Evolutionary conservation across 2,888 invertebrate species (phyloP), one percentile per base, ranked within the genome.

Genomic region (Netelia fuscicornis): DNA sequence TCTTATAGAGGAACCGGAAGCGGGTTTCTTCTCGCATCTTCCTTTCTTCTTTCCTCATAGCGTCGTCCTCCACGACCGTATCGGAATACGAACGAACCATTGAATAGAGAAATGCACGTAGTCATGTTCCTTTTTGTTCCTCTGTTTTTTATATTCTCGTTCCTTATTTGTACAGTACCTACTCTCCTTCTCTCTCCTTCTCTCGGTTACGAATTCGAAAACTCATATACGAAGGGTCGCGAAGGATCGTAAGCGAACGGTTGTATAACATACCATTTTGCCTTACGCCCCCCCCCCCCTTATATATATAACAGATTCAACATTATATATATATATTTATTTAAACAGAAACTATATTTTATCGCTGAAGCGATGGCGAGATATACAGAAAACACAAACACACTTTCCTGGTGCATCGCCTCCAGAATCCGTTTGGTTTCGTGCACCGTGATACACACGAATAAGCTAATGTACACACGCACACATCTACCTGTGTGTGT

Each of bases 371-470:
- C 20, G 52, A 72, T 71, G 17, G 52, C 56, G 3, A 44, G 48
- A 67, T 20, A 42, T 72, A 44, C 67, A 37, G 44, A 68, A 76
- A 76, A 25, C 58, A 17, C 58, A 71, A 75, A 79, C 52, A 84
- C 25, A 74, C 44, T 60, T 67, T 74, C 78, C 25, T 68, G 70
- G 81, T 81, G 81, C 78, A 81, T 81, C 70, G 74, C 62, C 68
- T 81, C 81, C 74, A 74, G 68, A 75, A 84, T 78, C 77, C 70
- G 37, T 37, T 37, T 37, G 0, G 8, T 64, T 64, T 65, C 62
- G 11, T 71, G 11, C 68, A 25, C 68, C 44, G 42, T 60, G 30
- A 72, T 62, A 52, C 48, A 17, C 62, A 48, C 20, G 11, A 52
- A 70, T 54, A 17, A 37, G 25, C 23, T 37, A 37, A 64, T n/a